These are phyloP conservation scores for Salticus scenicus DNA, from an alignment of 2,888 invertebrate species.

Conservation along the genomic window DNA sequence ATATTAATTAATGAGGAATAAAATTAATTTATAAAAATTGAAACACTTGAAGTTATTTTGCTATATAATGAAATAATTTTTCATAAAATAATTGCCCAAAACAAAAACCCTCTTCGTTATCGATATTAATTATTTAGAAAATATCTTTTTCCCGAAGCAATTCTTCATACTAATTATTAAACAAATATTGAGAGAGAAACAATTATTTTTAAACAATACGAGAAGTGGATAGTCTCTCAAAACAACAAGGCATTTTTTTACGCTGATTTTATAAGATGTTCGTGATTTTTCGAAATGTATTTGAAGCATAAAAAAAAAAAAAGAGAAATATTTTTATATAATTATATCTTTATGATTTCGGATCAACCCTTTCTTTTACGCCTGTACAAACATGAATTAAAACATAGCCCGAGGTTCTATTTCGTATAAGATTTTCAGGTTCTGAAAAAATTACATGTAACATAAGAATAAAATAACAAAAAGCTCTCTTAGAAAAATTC, in stretches of 20 bases:
- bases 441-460: neutral
- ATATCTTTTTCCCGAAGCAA: neutral
- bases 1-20: no score
- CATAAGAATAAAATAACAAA: conserved; percentile 1
- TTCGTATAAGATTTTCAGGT: conserved; percentile 25
- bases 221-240: neutral
- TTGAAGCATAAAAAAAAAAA: neutral
- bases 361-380: neutral
- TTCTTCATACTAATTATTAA: neutral
- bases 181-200: neutral
- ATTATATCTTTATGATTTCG: neutral
- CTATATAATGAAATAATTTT: no score
- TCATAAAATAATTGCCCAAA: neutral
- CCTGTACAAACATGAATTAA: neutral
- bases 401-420: conserved; percentile 15
- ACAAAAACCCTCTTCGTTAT: neutral
- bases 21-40: no score
- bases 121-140: neutral
- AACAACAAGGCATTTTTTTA: neutral
- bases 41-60: no score
- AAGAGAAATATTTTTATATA: neutral
- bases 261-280: neutral
- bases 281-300: neutral
- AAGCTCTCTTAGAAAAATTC: conserved; percentile 11
- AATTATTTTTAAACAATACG: neutral